A percentile compares a stretch with the other conserved stretches of the same genome.
These are phyloP conservation scores for Antennarius striatus DNA, from an alignment of 2,113 vertebrate species.

Conservation along the genomic window DNA sequence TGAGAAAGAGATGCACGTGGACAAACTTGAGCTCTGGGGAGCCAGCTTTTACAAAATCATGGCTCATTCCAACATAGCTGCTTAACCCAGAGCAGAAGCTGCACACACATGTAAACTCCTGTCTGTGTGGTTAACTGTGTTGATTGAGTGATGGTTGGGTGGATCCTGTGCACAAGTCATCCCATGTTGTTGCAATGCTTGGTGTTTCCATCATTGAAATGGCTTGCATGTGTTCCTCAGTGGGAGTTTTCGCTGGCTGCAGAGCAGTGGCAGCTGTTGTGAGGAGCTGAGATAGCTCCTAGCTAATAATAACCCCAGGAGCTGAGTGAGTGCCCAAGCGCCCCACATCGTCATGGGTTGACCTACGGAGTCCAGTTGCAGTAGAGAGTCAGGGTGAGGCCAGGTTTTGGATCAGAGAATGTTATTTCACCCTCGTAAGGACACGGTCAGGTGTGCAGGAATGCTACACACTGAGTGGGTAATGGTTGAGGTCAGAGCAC, in stretches of 20 bases:
- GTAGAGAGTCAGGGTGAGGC: conserved; percentile 42
- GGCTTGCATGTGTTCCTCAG: conserved; percentile 46
- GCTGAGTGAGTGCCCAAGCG: conserved; percentile 41
- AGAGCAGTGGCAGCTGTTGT: conserved; percentile 67
- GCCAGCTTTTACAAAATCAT: conserved; percentile 48
- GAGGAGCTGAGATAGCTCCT: conserved; percentile 47
- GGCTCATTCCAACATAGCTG: conserved; percentile 31
- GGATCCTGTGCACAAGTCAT: conserved; percentile 27
- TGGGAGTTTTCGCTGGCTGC: conserved; percentile 52
- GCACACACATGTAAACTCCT: conserved; percentile 28
- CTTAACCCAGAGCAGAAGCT: conserved; percentile 27
- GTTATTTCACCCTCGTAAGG: conserved; percentile 33
- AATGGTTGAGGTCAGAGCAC: conserved; percentile 1
- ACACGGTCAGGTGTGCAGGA: conserved; percentile 25
- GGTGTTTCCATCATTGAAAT: conserved; percentile 39
- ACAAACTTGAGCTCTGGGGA: conserved; percentile 62
- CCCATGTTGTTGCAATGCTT: conserved; percentile 13
- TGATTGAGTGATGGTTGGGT: conserved; percentile 25
- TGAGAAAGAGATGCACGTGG: conserved; percentile 60
- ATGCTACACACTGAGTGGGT: conserved; percentile 11
- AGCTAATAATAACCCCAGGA: conserved; percentile 67
- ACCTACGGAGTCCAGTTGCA: conserved; percentile 67
- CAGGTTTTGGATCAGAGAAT: conserved; percentile 50
- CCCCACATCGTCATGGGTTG: conserved; percentile 40
- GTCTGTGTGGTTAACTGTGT: conserved; percentile 11